Evolutionary conservation across 2,113 vertebrate genomes (phyloP).

Genomic region (Planiliza haematocheilus): DNA sequence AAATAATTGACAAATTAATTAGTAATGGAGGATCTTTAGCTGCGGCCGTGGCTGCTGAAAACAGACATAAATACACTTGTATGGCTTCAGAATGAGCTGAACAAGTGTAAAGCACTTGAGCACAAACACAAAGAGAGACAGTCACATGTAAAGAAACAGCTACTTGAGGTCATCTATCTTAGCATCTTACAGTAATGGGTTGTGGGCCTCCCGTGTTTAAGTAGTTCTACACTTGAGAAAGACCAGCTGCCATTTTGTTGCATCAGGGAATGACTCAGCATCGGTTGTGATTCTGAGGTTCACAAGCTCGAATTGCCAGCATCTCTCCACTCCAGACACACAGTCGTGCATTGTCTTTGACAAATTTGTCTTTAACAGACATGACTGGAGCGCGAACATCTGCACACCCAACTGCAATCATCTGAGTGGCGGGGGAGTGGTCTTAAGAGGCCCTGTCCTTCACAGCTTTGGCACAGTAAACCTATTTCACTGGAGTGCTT

Average conservation of each 20-base stretch:
- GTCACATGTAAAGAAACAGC: conserved; percentile 16
- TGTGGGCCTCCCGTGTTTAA: conserved; percentile 43
- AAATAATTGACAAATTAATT: conserved; percentile 26
- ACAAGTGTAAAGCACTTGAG: background rate
- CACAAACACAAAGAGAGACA: background rate
- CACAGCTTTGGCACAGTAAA: conserved; percentile 79
- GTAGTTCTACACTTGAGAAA: conserved; percentile 54
- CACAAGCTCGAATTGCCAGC: conserved; percentile 27
- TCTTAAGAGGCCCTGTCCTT: conserved; percentile 80
- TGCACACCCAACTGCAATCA: conserved; percentile 74
- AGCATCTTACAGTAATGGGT: conserved; percentile 45
- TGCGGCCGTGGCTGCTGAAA: background rate
- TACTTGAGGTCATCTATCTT: conserved; percentile 9
- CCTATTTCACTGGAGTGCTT: conserved; percentile 84
- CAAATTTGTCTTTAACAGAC: conserved; percentile 54
- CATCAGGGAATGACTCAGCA: conserved; percentile 72
- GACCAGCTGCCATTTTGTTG: conserved; percentile 73
- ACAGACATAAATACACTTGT: conserved; percentile 2
- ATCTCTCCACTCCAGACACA: conserved; percentile 25
- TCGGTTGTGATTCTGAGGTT: conserved; percentile 53
- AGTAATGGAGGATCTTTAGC: conserved; percentile 10
- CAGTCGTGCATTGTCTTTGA: conserved; percentile 47
- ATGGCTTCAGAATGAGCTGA: background rate
- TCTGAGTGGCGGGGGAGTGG: conserved; percentile 67
- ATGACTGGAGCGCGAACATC: conserved; percentile 66